phyloP scores from a whole-genome alignment of 2,888 invertebrate species.

The Bursaphelenchus okinawaensis region DNA sequence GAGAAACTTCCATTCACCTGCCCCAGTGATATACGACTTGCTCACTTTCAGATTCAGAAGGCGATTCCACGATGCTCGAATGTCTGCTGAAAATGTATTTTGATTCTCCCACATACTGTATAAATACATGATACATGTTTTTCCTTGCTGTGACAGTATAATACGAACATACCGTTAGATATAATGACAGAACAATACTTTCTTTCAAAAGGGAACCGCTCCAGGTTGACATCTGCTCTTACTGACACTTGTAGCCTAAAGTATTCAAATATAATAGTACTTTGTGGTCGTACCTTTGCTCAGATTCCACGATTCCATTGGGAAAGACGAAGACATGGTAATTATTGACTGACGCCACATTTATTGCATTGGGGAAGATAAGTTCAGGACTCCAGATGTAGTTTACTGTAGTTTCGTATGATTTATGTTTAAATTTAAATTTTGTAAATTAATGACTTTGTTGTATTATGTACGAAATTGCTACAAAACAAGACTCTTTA shows the following conservation, averaged over 20 bases:
- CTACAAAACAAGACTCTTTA: constrained; percentile 5
- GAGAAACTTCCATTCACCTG: constrained; percentile 6
- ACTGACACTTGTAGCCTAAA: constrained; percentile 26
- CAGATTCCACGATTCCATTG: constrained; percentile 29
- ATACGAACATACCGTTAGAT: constrained; percentile 21
- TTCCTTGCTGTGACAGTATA: too few relatives aligned
- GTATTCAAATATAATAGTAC: background rate
- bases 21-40: background rate
- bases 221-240: constrained; percentile 23
- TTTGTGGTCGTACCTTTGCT: constrained; percentile 20
- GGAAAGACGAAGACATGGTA: constrained; percentile 27
- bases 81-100: constrained; percentile 28
- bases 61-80: constrained; percentile 28
- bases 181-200: constrained; percentile 33
- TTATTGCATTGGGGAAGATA: constrained; percentile 29
- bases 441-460: too few relatives aligned
- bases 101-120: too few relatives aligned
- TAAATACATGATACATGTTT: too few relatives aligned
- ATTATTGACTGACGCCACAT: constrained; percentile 21
- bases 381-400: constrained; percentile 32
- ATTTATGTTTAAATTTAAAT: too few relatives aligned
- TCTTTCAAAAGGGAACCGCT: constrained; percentile 25
- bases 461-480: too few relatives aligned
- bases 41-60: constrained; percentile 19
- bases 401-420: constrained; percentile 34